Evolutionary conservation across 2,113 vertebrate species (phyloP).

Genomic region (Naja naja): DNA sequence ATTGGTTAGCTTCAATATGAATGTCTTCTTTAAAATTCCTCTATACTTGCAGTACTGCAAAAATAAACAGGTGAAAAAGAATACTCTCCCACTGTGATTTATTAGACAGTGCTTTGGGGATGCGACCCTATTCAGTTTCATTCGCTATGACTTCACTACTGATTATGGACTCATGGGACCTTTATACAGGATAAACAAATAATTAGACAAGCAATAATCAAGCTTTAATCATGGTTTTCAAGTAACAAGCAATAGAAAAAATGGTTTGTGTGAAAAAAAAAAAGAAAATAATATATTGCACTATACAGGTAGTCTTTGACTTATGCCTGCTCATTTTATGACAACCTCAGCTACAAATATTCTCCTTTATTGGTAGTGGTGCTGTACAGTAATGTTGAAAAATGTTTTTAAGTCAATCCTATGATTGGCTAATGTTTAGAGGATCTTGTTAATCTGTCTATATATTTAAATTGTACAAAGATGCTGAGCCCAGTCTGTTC

Average conservation of each 20-base stretch:
- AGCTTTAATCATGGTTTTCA: slow-evolving; percentile 38
- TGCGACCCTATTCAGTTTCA: slow-evolving; percentile 6
- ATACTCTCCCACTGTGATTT: neutral
- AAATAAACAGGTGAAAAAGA: neutral
- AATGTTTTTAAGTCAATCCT: too few species aligned
- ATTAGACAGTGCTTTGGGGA: slow-evolving; percentile 12
- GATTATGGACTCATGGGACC: slow-evolving; percentile 21
- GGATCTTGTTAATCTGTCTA: too few species aligned
- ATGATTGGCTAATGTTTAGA: too few species aligned
- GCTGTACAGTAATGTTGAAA: neutral
- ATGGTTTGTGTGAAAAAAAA: neutral
- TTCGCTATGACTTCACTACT: slow-evolving; percentile 40
- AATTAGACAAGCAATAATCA: neutral
- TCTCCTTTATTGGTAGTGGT: neutral
- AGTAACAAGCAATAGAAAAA: slow-evolving; percentile 17
- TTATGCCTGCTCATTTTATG: neutral
- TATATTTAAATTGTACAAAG: too few species aligned
- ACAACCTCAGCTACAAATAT: neutral
- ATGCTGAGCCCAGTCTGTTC: too few species aligned
- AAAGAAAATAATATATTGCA: slow-evolving; percentile 13
- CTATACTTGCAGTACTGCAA: neutral
- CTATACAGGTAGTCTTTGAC: neutral
- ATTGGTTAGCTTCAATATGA: neutral
- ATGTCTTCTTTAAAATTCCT: neutral
- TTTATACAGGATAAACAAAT: slow-evolving; percentile 32